Evolutionary conservation across 2,113 vertebrate species (phyloP), one percentile per base, ranked within the genome.

Genomic region (Xiphorhynchus elegans): DNA sequence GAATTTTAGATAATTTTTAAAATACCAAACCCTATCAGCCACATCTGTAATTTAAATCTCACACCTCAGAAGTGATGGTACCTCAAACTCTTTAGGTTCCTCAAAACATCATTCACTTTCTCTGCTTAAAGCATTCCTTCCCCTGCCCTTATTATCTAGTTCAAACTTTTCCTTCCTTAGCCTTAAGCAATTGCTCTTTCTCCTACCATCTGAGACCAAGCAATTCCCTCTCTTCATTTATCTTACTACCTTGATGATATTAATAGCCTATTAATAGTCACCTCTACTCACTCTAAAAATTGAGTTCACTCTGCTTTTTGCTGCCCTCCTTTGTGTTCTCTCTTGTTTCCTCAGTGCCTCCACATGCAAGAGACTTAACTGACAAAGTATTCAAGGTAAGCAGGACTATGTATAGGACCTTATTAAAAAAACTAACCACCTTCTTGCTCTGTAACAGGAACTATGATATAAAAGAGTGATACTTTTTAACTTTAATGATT

Each of bases 181-280:
- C 92, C 69, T 93, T 86, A 81, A 95, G 92, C 3, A 0, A 87
- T 33, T 87, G 93, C 89, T 85, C 82, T 77, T 86, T 94, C 90
- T 94, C 79, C 86, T 93, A 49, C 76, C 96, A 84, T n/a, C 68
- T 93, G 96, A 96, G 96, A 96, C 90, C 81, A 78, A 76, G 69
- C 83, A 97, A 97, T 97, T 97, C 96, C 96, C 96, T 96, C 80
- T 70, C 92, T 92, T 97, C 73, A 97, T 97, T 97, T 97, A 94
- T 84, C 86, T 89, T 82, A 86, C 95, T 96, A 92, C 69, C 92
- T 94, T 75, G 87, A 73, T 84, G 93, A 81, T 97, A 97, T 96
- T 96, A 97, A 97, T 96, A 97, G 92, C 84, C 52, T 87, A 78
- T 82, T 90, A 85, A 96, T 92, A 94, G 86, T 97, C 96, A 95